Percentiles rank a stretch among this genome's conserved stretches.
Evolutionary conservation across 2,888 invertebrate species (phyloP).

Genomic region (Noctua janthina): DNA sequence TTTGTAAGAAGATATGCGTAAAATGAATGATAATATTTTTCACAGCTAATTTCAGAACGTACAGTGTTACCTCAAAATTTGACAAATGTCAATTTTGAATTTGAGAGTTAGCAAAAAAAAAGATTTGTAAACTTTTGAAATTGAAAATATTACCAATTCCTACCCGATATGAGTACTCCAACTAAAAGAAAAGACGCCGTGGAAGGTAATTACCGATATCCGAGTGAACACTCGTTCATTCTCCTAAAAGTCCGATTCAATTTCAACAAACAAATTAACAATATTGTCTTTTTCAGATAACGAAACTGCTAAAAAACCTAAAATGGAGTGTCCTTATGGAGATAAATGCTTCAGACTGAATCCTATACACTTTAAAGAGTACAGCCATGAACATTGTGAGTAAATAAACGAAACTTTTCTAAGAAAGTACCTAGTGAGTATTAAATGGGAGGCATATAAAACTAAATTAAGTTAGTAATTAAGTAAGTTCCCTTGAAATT

Average conservation of each 20-base stretch:
- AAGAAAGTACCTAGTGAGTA: not conserved
- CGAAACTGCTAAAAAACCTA: slow-evolving; percentile 77
- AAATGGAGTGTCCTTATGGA: slow-evolving; percentile 93
- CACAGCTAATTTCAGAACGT: slow-evolving; percentile 3
- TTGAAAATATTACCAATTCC: not conserved
- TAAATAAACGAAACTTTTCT: slow-evolving; percentile 47
- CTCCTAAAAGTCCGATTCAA: not conserved
- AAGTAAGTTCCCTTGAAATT: not conserved
- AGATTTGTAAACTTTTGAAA: not conserved
- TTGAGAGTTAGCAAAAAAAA: slow-evolving; percentile 16
- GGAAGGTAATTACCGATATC: slow-evolving; percentile 68
- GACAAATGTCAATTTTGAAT: slow-evolving; percentile 15
- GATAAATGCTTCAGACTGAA: slow-evolving; percentile 95
- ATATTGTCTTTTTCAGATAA: slow-evolving; percentile 73
- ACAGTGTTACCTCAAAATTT: not conserved
- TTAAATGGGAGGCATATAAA: not conserved
- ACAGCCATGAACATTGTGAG: slow-evolving; percentile 95
- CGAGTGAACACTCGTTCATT: not conserved
- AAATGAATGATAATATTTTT: not conserved
- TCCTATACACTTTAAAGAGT: slow-evolving; percentile 95
- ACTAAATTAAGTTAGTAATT: not conserved
- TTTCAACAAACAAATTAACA: slow-evolving; percentile 1
- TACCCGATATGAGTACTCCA: slow-evolving; percentile 67
- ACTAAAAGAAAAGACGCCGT: slow-evolving; percentile 74
- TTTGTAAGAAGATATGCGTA: no score